Evolutionary conservation across 2,888 invertebrate genomes (phyloP), one percentile per base, ranked within the genome.

Genomic region (Rosalia funebris): DNA sequence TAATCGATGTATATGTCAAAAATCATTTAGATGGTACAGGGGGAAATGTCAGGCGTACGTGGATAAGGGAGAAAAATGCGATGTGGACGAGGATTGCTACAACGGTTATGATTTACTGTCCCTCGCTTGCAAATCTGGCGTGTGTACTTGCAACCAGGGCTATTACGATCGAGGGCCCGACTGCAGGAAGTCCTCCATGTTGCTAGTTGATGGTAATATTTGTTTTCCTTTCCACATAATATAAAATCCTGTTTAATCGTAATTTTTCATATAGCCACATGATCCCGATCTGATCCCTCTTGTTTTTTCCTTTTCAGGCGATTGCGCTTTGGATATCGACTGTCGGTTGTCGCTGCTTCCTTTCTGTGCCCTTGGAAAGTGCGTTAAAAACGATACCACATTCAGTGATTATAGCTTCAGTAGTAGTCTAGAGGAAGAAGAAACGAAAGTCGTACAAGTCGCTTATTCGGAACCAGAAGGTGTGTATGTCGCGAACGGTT

Each of bases 91-190:
- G 7, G 62, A 65, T 31, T 74, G 74, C 60, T 66, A 62, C 16
- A 71, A 72, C 48, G 63, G 50, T 7, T 65, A 63, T 20, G 70
- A 69, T 63, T 65, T 66, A 15, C 52, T 69, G n/a, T 57, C 71
- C 25, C 42, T 74, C 16, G 56, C 15, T 1, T 74, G 74, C 46
- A 4, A 14, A 3, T 7, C 55, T 3, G 46, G 57, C 36, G 62
- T 53, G 37, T 73, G 74, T 39, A 50, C n/a, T 10, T 74, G 74
- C 60, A 60, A 46, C 20, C 52, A 55, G 4, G 68, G 50, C 7
- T 72, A 72, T 50, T 74, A 73, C 54, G 67, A 67, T 39, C 64
- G 73, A 61, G 66, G 59, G 7, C 14, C 41, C n/a, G 74, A 73
- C 45, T 74, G 74, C 41, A 66, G 74, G 50, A 50, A 65, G 44